Base-by-base conservation (phyloP, 2,888 invertebrate genomes). In the Leptogaster cylindrica region DNA sequence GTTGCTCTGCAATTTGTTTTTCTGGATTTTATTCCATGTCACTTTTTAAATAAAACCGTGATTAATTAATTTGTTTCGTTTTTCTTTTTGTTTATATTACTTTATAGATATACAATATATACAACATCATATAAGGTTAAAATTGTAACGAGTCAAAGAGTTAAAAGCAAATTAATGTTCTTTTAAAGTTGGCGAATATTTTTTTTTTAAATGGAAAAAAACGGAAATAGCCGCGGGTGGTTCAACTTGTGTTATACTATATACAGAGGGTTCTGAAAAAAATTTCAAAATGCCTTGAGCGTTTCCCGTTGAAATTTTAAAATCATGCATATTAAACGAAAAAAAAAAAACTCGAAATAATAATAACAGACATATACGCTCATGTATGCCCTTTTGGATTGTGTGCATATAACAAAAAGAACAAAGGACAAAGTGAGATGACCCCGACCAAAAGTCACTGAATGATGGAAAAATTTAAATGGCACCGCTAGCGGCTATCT, bases 381-480 rank as follows among this genome's bases (percentile, higher is more conserved):
- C n/a, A n/a, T n/a, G n/a, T n/a, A n/a, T n/a, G n/a, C n/a, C n/a
- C n/a, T n/a, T n/a, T n/a, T n/a, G n/a, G n/a, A n/a, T n/a, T n/a
- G n/a, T n/a, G n/a, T n/a, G n/a, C n/a, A 41, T 18, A 41, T 18
- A 41, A n/a, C 16, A 12, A 41, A 14, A 41, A 14, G 14, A 41
- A 3, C 41, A 14, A 8, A 31, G 6, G 31, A 31, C 31, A 10
- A 31, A n/a, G n/a, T n/a, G 7, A 41, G 41, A 41, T 41, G 41
- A 41, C 41, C 41, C 41, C 16, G 18, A 41, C 41, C 41, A 41
- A 41, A 41, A 41, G 41, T 41, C 41, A 41, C 39, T 41, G 41
- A 41, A 41, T 41, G 41, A 41, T 16, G 41, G 16, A 41, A 41
- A 48, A 25, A n/a, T 48, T 25, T 25, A 48, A 48, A 48, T 48